Percentiles rank a stretch among this genome's conserved stretches.
phyloP scores from a whole-genome alignment of 2,113 vertebrate species.

The Microcebus tavaratra region DNA sequence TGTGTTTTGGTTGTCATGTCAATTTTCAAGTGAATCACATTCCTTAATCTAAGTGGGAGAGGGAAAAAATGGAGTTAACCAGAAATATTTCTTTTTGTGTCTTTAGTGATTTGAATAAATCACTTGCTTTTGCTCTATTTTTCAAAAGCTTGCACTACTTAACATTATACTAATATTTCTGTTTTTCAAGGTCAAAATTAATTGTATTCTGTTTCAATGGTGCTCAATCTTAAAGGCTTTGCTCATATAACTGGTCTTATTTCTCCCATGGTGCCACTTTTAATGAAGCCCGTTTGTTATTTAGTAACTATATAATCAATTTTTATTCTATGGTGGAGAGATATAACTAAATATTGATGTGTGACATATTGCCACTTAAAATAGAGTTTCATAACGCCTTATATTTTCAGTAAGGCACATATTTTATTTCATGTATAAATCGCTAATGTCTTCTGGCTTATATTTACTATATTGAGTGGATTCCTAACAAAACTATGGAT shows the following conservation, averaged over 20 bases:
- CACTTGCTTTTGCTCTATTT: not conserved
- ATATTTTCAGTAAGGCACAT: not conserved
- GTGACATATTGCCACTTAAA: not conserved
- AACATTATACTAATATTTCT: constrained; percentile 39
- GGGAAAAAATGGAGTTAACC: constrained; percentile 9
- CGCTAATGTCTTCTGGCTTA: not conserved
- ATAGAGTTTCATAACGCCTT: not conserved
- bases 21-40: not conserved
- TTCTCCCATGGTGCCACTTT: not conserved
- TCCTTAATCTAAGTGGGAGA: not conserved
- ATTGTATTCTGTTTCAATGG: not conserved
- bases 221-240: not conserved
- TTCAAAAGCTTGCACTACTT: constrained; percentile 14
- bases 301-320: not conserved
- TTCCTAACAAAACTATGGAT: not conserved
- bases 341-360: not conserved
- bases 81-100: constrained; percentile 49
- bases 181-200: not conserved
- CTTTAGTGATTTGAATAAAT: constrained; percentile 56
- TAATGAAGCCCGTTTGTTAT: not conserved
- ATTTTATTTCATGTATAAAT: not conserved
- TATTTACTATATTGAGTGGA: not conserved
- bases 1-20: not conserved
- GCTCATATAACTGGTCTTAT: not conserved
- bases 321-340: not conserved